These are phyloP conservation scores for Apostichopus leukothele DNA, from an alignment of 53 echinoderm and acorn worm genomes.

Conservation along the genomic window DNA sequence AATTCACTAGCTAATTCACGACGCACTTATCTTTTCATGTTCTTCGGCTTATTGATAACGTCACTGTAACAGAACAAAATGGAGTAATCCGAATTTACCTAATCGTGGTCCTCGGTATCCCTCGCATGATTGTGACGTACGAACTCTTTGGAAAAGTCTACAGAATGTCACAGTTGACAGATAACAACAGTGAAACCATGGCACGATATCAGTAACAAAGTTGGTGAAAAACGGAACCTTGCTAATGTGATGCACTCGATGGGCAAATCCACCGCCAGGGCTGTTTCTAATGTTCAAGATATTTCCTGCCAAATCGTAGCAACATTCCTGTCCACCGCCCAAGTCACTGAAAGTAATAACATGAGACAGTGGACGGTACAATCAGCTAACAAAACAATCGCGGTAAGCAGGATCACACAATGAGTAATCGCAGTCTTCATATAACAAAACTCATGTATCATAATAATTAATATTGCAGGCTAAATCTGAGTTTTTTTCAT, in stretches of 20 bases:
- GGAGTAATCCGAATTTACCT: not conserved
- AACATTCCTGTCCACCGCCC: slow-evolving; percentile 77
- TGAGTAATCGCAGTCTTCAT: no score
- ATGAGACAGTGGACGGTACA: not conserved
- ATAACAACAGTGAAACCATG: slow-evolving; percentile 61
- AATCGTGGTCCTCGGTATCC: slow-evolving; percentile 30
- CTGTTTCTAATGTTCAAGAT: slow-evolving; percentile 46
- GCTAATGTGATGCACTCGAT: slow-evolving; percentile 64
- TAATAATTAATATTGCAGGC: no score
- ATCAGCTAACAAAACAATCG: no score
- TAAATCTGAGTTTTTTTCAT: no score
- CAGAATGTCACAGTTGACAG: not conserved
- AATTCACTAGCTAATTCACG: no score
- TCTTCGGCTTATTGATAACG: no score
- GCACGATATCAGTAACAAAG: slow-evolving; percentile 53
- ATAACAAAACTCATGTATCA: no score
- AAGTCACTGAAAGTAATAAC: slow-evolving; percentile 15
- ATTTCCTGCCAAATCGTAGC: slow-evolving; percentile 54
- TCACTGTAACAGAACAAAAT: no score
- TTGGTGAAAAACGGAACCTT: slow-evolving; percentile 71
- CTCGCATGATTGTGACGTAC: slow-evolving; percentile 67
- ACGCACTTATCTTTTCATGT: no score
- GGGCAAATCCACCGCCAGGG: slow-evolving; percentile 55
- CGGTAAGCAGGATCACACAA: no score
- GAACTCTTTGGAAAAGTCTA: not conserved